Conservation (phyloP, 2,888 invertebrate species). For the Cyclophora punctaria region DNA sequence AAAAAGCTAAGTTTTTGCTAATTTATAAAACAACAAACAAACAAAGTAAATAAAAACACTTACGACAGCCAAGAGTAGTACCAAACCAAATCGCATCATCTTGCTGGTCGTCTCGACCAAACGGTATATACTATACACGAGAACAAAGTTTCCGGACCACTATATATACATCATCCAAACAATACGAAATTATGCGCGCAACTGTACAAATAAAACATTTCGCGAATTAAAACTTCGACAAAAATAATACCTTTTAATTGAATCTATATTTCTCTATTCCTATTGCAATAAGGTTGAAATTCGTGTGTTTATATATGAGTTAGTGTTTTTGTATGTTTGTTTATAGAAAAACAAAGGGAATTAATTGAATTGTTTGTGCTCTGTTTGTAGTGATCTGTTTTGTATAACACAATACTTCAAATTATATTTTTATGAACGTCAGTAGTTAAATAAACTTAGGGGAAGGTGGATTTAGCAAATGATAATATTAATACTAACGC, state of each 20-base stretch:
- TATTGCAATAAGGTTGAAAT: constrained; percentile 1
- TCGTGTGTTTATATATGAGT: constrained; percentile 7
- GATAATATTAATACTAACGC: too few relatives aligned
- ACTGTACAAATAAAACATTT: constrained; percentile 39
- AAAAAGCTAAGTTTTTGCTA: too few relatives aligned
- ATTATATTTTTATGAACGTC: constrained; percentile 31
- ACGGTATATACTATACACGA: constrained; percentile 67
- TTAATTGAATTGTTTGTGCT: constrained; percentile 46
- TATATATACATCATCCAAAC: constrained; percentile 52
- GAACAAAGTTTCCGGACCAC: constrained; percentile 16
- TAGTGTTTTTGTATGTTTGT: constrained; percentile 8
- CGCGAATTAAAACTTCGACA: constrained; percentile 17
- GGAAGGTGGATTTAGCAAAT: too few relatives aligned
- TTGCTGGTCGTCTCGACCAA: constrained; percentile 53
- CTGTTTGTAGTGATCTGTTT: constrained; percentile 35
- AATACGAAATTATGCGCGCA: constrained; percentile 35
- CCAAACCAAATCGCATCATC: constrained; percentile 56
- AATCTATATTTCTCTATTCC: constrained; percentile 2
- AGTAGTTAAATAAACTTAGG: constrained; percentile 28
- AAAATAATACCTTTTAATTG: not conserved
- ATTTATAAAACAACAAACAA: not conserved
- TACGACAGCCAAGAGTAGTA: constrained; percentile 52
- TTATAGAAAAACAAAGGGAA: constrained; percentile 34
- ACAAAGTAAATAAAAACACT: constrained; percentile 28
- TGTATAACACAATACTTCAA: constrained; percentile 46